Evolutionary conservation across 2,888 invertebrate species (phyloP).

Genomic region (Macrophya alboannulata): DNA sequence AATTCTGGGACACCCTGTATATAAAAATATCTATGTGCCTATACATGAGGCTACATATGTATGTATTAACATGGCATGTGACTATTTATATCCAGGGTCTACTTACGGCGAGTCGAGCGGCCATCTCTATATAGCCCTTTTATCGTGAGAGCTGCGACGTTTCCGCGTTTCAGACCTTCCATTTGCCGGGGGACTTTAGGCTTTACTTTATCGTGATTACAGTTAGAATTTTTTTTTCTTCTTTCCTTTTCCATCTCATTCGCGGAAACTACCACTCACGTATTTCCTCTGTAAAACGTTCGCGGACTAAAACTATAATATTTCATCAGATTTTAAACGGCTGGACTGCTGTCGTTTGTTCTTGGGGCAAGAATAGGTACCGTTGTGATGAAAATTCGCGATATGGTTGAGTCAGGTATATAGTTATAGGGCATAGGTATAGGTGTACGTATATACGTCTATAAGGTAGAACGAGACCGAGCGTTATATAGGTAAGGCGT

Average conservation of each 20-base stretch:
- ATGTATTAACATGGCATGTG: neutral
- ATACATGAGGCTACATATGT: neutral
- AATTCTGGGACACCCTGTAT: too few species aligned
- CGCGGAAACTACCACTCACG: conserved; percentile 44
- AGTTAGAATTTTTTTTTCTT: neutral
- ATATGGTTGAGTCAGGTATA: neutral
- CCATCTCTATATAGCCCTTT: conserved; percentile 38
- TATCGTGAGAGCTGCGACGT: conserved; percentile 37
- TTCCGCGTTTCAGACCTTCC: conserved; percentile 30
- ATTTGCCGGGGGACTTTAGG: conserved; percentile 22
- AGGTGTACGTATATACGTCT: neutral
- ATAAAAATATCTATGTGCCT: neutral
- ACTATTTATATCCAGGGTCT: conserved; percentile 39
- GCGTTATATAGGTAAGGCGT: neutral
- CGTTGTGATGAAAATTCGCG: conserved; percentile 29
- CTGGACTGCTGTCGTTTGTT: neutral
- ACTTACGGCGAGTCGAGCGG: conserved; percentile 38
- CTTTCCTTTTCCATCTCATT: conserved; percentile 32
- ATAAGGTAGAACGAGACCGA: conserved; percentile 21
- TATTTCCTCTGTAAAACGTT: conserved; percentile 31
- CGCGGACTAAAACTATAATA: conserved; percentile 5
- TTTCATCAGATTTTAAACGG: conserved; percentile 17
- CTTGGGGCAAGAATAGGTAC: neutral
- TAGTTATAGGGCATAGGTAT: neutral
- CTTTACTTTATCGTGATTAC: conserved; percentile 45